A percentile compares a stretch with the other conserved stretches of the same genome.
phyloP scores from a whole-genome alignment of 1,140 invertebrate species.

The Zaprionus capensis region DNA sequence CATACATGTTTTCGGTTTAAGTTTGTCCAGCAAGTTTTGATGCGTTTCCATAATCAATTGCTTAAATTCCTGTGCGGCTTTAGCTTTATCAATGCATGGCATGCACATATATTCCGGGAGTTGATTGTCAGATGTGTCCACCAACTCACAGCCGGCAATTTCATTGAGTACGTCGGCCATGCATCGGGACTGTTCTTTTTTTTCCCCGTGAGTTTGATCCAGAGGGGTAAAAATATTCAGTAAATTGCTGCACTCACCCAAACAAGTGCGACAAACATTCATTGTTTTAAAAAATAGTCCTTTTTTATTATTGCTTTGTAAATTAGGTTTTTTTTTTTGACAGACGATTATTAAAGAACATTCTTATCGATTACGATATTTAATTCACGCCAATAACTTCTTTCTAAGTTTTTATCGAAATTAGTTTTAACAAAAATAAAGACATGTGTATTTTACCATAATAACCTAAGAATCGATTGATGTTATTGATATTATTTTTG shows the following conservation, averaged over 20 bases:
- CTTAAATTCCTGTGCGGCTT: background rate
- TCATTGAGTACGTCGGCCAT: background rate
- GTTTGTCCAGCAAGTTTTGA: background rate
- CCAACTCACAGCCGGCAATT: background rate
- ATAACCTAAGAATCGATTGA: background rate
- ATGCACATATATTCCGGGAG: background rate
- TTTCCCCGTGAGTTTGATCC: background rate
- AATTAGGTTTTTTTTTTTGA: background rate
- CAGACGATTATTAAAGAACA: background rate
- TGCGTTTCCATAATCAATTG: background rate
- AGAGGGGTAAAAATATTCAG: background rate
- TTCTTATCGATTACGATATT: slow-evolving; percentile 1
- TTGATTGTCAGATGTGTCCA: background rate
- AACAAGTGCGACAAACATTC: background rate
- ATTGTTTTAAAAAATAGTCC: background rate
- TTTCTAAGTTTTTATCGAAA: background rate
- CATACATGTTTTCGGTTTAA: background rate
- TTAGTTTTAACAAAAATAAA: background rate
- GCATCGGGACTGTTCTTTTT: background rate
- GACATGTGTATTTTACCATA: background rate
- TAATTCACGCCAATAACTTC: background rate
- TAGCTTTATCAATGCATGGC: background rate
- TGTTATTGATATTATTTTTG: background rate
- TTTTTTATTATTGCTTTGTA: too few relatives aligned
- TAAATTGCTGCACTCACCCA: background rate